phyloP scores from a whole-genome alignment of 2,888 invertebrate genomes.

The Cybosia mesomella region DNA sequence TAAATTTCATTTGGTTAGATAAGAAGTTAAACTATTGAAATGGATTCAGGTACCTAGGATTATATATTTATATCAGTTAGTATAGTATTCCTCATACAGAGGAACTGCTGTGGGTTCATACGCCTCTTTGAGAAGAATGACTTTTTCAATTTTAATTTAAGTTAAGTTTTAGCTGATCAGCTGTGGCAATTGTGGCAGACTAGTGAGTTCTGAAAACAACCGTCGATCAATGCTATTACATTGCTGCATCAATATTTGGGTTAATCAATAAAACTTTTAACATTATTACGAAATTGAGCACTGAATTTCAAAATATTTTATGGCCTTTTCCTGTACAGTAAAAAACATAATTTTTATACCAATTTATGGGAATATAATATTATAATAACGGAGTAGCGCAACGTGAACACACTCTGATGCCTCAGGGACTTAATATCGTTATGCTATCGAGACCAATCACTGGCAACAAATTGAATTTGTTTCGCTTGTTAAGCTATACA shows the following conservation, averaged over 20 bases:
- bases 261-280: neutral
- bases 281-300: neutral
- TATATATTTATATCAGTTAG: too few relatives aligned
- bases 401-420: constrained; percentile 15
- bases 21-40: too few relatives aligned
- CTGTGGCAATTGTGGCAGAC: too few relatives aligned
- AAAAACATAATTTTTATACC: neutral
- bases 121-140: too few relatives aligned
- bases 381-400: neutral
- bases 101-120: too few relatives aligned
- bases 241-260: neutral
- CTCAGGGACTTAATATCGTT: constrained; percentile 21
- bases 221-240: too few relatives aligned
- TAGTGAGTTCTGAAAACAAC: too few relatives aligned
- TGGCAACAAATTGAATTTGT: constrained; percentile 22
- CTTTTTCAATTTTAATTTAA: too few relatives aligned
- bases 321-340: neutral
- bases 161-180: too few relatives aligned
- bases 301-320: neutral
- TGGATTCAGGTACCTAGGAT: too few relatives aligned
- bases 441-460: constrained; percentile 23
- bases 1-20: too few relatives aligned
- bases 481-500: constrained; percentile 6
- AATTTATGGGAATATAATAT: constrained; percentile 7
- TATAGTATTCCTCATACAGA: too few relatives aligned